A percentile compares a stretch with the other conserved stretches of the same genome.
phyloP scores from a whole-genome alignment of 1,140 invertebrate genomes.

The Drosophila sp. region DNA sequence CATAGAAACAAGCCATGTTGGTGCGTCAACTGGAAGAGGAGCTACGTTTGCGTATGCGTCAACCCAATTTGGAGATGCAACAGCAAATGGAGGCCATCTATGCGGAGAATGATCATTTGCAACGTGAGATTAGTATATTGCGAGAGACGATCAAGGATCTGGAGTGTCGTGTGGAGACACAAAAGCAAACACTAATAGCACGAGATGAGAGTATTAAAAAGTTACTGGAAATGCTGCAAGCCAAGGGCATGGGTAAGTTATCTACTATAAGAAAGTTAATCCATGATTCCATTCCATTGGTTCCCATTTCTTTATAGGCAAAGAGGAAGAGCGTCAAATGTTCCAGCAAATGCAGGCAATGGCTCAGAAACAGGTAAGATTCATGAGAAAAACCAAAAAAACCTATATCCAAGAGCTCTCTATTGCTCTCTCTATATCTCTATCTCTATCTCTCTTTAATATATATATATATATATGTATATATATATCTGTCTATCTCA shows the following conservation, averaged over 20 bases:
- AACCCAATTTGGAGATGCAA: constrained; percentile 94
- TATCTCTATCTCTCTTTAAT: constrained; percentile 16
- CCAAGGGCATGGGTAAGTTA: constrained; percentile 96
- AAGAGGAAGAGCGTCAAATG: constrained; percentile 97
- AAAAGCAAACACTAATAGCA: constrained; percentile 97
- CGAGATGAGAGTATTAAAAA: constrained; percentile 99
- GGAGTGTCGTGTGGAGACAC: constrained; percentile 97
- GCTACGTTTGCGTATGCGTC: constrained; percentile 91
- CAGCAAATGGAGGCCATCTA: constrained; percentile 96
- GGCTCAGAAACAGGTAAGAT: constrained; percentile 96
- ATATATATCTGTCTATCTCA: constrained; percentile 30
- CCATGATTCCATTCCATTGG: not conserved
- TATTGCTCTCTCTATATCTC: not conserved
- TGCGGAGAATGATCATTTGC: constrained; percentile 96
- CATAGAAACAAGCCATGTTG: constrained; percentile 96
- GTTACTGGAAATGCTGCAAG: constrained; percentile 98
- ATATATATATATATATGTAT: constrained; percentile 4
- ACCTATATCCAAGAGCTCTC: constrained; percentile 54
- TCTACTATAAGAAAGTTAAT: no score
- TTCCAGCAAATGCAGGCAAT: constrained; percentile 97
- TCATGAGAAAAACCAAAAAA: not conserved
- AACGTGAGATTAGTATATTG: constrained; percentile 96
- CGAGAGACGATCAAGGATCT: constrained; percentile 97
- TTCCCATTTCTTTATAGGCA: constrained; percentile 85
- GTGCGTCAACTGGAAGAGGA: constrained; percentile 97